phyloP scores from a whole-genome alignment of 2,113 vertebrate genomes.

The Chaenogobius annularis region DNA sequence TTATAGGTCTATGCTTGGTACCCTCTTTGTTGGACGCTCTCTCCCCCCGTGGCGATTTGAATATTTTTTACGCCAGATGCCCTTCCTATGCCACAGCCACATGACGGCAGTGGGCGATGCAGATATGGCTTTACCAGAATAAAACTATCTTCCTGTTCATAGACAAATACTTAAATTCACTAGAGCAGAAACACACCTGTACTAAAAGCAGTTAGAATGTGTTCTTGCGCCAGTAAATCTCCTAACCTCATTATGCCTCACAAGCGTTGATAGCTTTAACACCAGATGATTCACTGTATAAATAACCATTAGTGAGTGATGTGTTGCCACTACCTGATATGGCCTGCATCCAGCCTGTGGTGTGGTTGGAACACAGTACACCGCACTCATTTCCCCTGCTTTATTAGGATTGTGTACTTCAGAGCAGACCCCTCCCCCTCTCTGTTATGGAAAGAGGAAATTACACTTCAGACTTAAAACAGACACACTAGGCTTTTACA shows the following conservation, averaged over 20 bases:
- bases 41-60: no score
- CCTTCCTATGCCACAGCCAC: no score
- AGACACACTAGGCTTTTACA: constrained; percentile 22
- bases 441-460: constrained; percentile 47
- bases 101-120: no score
- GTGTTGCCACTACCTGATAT: not conserved
- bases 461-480: constrained; percentile 48
- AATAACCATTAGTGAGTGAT: not conserved
- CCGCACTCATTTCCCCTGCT: constrained; percentile 34
- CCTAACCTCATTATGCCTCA: not conserved
- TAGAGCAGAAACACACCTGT: no score
- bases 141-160: no score
- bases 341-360: constrained; percentile 6
- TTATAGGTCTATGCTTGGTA: no score
- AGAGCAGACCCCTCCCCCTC: constrained; percentile 30
- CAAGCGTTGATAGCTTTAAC: not conserved
- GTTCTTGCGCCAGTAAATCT: not conserved
- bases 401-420: constrained; percentile 27
- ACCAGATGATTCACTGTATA: not conserved
- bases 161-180: no score
- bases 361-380: constrained; percentile 24
- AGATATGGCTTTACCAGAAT: no score
- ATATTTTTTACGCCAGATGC: no score
- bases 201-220: not conserved
- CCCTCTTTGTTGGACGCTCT: no score